These are phyloP conservation scores for Cardiocondyla obscurior DNA, from an alignment of 1,140 invertebrate genomes.

Conservation along the genomic window DNA sequence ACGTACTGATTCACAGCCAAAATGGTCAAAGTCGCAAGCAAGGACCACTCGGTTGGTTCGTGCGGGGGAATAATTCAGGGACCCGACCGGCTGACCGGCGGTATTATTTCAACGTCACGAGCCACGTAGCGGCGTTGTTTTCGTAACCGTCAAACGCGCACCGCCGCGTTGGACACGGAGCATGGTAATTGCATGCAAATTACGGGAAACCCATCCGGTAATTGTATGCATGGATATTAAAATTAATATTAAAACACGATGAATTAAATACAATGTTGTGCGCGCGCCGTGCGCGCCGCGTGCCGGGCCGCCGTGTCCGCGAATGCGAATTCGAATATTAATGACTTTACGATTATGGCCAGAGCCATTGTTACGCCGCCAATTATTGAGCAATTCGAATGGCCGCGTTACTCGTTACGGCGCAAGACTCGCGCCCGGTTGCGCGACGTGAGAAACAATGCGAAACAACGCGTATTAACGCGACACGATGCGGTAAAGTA, in stretches of 20 bases:
- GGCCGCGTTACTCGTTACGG: constrained; percentile 27
- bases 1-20: not conserved
- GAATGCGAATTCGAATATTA: constrained; percentile 48
- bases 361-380: constrained; percentile 42
- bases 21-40: not conserved
- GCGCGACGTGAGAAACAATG: constrained; percentile 24
- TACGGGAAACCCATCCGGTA: constrained; percentile 50
- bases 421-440: constrained; percentile 23
- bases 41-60: not conserved
- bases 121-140: constrained; percentile 22
- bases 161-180: constrained; percentile 11
- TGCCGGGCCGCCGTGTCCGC: not conserved
- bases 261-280: constrained; percentile 55
- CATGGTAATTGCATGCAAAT: constrained; percentile 54
- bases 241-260: constrained; percentile 56
- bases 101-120: constrained; percentile 37
- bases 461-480: constrained; percentile 24
- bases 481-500: constrained; percentile 8
- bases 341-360: constrained; percentile 47
- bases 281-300: not conserved
- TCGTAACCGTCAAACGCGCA: constrained; percentile 50
- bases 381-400: constrained; percentile 53
- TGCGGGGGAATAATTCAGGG: constrained; percentile 7
- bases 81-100: constrained; percentile 18
- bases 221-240: constrained; percentile 56